These are phyloP conservation scores for Eulithis prunata DNA, from an alignment of 2,888 invertebrate species.

Conservation along the genomic window DNA sequence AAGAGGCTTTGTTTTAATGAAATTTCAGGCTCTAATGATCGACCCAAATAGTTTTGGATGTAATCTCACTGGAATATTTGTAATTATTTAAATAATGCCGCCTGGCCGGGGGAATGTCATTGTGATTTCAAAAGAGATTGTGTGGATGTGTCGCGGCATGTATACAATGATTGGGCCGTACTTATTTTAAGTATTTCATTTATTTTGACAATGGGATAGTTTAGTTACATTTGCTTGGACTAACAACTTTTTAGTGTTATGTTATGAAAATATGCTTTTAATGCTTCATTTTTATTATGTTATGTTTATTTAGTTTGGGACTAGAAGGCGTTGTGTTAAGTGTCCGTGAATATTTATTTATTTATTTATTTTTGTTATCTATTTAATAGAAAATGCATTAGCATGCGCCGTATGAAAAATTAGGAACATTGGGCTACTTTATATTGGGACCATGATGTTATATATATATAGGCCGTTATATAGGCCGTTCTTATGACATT, in stretches of 20 bases:
- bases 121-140: slow-evolving; percentile 20
- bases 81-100: slow-evolving; percentile 31
- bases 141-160: slow-evolving; percentile 7
- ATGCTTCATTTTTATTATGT: too few relatives aligned
- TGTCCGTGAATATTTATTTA: too few relatives aligned
- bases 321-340: too few relatives aligned
- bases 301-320: too few relatives aligned
- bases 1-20: slow-evolving; percentile 36
- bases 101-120: slow-evolving; percentile 20
- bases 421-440: too few relatives aligned
- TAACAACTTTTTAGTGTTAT: slow-evolving; percentile 1
- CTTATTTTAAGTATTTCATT: slow-evolving; percentile 20
- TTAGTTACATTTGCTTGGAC: not conserved
- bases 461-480: too few relatives aligned
- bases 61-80: slow-evolving; percentile 30
- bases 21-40: slow-evolving; percentile 36
- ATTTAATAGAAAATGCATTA: too few relatives aligned
- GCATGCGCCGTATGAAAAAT: too few relatives aligned
- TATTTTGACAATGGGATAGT: slow-evolving; percentile 14
- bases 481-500: too few relatives aligned
- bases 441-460: too few relatives aligned
- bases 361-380: too few relatives aligned
- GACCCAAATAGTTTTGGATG: slow-evolving; percentile 33
- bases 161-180: slow-evolving; percentile 2
- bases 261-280: too few relatives aligned